Conservation (phyloP, 2,797 vertebrate genomes). For the Podarcis lilfordi region DNA sequence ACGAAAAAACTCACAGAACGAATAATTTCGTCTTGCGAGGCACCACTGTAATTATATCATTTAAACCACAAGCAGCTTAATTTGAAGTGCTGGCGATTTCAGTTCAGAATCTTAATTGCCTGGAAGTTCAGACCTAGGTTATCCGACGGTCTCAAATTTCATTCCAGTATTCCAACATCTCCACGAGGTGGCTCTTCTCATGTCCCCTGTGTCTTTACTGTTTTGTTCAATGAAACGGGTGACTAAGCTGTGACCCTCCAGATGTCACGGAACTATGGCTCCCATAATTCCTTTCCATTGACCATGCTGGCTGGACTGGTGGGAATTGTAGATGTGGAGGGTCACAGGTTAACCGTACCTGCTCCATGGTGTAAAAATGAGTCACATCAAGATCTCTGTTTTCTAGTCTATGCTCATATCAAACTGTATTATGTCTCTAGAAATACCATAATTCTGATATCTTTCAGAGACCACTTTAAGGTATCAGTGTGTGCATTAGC, state of each 20-base stretch:
- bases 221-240: not conserved
- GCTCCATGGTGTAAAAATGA: not conserved
- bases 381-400: not conserved
- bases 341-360: not conserved
- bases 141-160: constrained; percentile 10
- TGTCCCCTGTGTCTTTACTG: not conserved
- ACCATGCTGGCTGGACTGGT: not conserved
- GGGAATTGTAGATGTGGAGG: not conserved
- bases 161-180: not conserved
- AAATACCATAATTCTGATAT: not conserved
- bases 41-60: constrained; percentile 24
- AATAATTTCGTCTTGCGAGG: too few relatives aligned
- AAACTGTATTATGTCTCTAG: not conserved
- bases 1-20: too few relatives aligned
- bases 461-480: not conserved
- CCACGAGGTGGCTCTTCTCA: not conserved
- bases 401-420: not conserved
- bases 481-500: not conserved
- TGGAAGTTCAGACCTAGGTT: not conserved
- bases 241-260: not conserved
- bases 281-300: not conserved
- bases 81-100: constrained; percentile 34
- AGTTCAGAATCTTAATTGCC: constrained; percentile 25
- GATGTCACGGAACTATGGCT: not conserved
- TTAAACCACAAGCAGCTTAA: constrained; percentile 47